Base-by-base conservation (phyloP, 2,113 vertebrate genomes). In the Lanius ludovicianus region DNA sequence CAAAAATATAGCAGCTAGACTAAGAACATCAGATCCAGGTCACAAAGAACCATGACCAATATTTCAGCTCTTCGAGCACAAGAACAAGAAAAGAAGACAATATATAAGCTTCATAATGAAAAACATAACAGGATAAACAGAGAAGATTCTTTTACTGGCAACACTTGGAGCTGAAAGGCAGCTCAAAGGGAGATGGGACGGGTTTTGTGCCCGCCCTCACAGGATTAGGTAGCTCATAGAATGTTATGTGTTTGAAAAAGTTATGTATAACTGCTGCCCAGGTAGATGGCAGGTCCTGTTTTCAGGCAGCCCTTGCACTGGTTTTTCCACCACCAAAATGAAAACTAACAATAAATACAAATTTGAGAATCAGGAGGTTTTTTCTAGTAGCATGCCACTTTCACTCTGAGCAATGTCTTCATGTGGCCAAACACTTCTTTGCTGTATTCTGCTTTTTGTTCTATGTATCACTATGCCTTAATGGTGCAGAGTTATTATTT, bases 121-220 rank as follows among this genome's bases (percentile, higher is more conserved):
- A 97, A 95, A 89, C 70, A 76, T 52, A 92, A 79, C 76, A 84
- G 73, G 92, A 96, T 95, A 95, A 97, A 93, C 92, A 96, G 94
- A 86, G 53, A 77, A 88, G 63, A 69, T 77, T 84, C 90, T 94
- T 87, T 91, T 74, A 65, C 76, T 92, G 65, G 55, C 64, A 96
- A 77, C 46, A 49, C 59, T 84, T 74, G 69, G 55, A 95, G 63
- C 60, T 90, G 86, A 96, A 92, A 87, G 53, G 67, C 78, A 85
- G 74, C 78, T 9, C 2, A 93, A 93, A 92, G 52, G 19, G 59
- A 90, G 49, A 79, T 83, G 82, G 56, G 52, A 14, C 0, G 1
- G 50, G 39, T 65, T 92, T 84, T 5, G 1, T 80, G 55, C 76
- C 67, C 31, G 23, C 75, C 56, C n/a, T 84, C 47, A 70, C 83